phyloP scores from a whole-genome alignment of 1,140 invertebrate species.

The Chlorops oryzae region DNA sequence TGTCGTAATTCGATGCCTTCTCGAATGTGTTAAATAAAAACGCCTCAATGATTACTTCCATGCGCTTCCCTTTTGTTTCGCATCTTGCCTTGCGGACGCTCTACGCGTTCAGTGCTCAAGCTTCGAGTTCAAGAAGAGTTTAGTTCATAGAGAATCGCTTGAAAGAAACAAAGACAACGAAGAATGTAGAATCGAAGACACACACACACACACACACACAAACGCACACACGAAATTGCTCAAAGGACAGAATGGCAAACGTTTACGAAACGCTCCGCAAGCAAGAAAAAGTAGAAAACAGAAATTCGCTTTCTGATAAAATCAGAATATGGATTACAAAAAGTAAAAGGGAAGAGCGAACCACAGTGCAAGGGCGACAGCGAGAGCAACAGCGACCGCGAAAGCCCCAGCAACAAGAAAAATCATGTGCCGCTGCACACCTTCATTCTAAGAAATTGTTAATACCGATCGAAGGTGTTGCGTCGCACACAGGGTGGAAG shows the following conservation, averaged over 20 bases:
- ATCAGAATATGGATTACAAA: conserved; percentile 20
- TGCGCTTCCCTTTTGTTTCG: conserved; percentile 18
- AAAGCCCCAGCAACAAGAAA: background rate
- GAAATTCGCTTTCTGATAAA: conserved; percentile 11
- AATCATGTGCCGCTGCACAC: background rate
- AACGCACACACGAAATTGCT: too few relatives aligned
- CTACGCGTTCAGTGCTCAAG: too few relatives aligned
- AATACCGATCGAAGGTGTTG: background rate
- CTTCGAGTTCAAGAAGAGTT: too few relatives aligned
- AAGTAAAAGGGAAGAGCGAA: conserved; percentile 3
- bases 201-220: too few relatives aligned
- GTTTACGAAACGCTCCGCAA: too few relatives aligned
- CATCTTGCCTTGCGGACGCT: too few relatives aligned
- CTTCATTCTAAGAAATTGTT: background rate
- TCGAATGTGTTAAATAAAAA: conserved; percentile 22
- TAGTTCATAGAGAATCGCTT: too few relatives aligned
- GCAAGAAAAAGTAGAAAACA: too few relatives aligned
- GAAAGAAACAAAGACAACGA: too few relatives aligned
- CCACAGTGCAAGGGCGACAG: background rate
- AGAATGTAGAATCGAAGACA: too few relatives aligned
- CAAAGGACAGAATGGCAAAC: too few relatives aligned
- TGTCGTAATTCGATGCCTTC: conserved; percentile 19
- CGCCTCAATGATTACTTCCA: conserved; percentile 20
- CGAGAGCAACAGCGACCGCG: background rate
- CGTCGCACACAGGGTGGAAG: background rate